Base-by-base conservation (phyloP, 2,797 vertebrate species). In the Simalia tracyae region DNA sequence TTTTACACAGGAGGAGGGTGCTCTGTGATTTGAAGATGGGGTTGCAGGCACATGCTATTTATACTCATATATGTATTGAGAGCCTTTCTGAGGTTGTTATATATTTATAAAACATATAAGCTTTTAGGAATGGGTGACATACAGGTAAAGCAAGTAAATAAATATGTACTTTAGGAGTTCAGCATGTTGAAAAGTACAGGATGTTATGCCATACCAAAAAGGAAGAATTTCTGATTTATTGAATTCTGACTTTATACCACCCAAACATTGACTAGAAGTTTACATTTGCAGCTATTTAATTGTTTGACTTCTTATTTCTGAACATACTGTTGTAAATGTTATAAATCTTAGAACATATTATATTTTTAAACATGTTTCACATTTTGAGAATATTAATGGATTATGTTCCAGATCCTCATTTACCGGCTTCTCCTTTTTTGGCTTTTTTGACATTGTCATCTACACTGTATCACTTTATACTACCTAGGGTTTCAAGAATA, bases 361-460 rank as follows among this genome's bases (percentile, higher is more conserved):
- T 57, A 72, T 72, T 87, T 91, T 28, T 5, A 89, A 66, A 72
- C 60, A 89, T 84, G 46, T 64, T 84, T 88, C 60, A 84, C 59
- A 57, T 92, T 54, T 56, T 19, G n/a, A 92, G 59, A 31, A 88
- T 89, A 50, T 88, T 84, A 88, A 64, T 84, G 72, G 91, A 64
- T 64, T 92, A 57, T 84, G 50, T 31, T 54, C 59, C 59, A 88
- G 72, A 89, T 89, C 87, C 50, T 84, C 60, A 61, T 57, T 63
- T 76, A 66, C 24, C n/a, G 54, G n/a, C 60, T 64, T 84, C n/a
- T 89, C 46, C 24, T 36, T 56, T 92, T 63, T 61, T 19, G 50
- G n/a, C 57, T 87, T 59, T 12, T 31, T 60, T 50, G n/a, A 50
- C n/a, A 11, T 76, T 63, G 42, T 9, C 22, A 88, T 72, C 46